These are phyloP conservation scores for Leptinotarsa rubiginosa DNA, from an alignment of 2,888 invertebrate genomes.

Conservation along the genomic window DNA sequence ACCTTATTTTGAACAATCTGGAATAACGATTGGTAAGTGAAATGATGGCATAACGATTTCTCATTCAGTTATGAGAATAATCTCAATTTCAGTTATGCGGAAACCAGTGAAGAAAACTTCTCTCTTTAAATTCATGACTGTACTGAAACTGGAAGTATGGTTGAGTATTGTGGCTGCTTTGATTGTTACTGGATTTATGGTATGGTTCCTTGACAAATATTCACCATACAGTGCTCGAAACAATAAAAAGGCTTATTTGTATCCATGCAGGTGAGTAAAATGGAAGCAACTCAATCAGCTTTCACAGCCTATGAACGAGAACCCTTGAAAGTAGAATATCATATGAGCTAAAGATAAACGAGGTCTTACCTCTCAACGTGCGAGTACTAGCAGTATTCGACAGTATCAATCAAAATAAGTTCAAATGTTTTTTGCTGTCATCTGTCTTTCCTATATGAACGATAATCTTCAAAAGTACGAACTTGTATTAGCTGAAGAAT, in stretches of 20 bases:
- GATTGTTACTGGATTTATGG: conserved; percentile 85
- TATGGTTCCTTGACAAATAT: conserved; percentile 90
- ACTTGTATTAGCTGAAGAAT: no score
- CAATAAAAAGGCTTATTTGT: conserved; percentile 82
- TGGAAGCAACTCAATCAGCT: background rate
- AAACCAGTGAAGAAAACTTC: conserved; percentile 86
- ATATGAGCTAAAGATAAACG: no score
- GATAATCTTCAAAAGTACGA: no score
- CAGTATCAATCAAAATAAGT: no score
- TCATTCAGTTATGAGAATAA: background rate
- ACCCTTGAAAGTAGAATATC: background rate
- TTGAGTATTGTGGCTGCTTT: conserved; percentile 87
- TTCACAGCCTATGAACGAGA: background rate
- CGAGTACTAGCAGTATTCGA: no score
- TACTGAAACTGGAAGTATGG: conserved; percentile 89
- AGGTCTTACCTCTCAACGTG: no score
- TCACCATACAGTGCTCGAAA: conserved; percentile 91
- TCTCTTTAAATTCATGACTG: conserved; percentile 94
- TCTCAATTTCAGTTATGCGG: conserved; percentile 76
- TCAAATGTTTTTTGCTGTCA: no score
- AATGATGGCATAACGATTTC: background rate
- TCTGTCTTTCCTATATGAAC: no score
- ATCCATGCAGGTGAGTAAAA: conserved; percentile 74
- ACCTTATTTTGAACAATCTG: conserved; percentile 92
- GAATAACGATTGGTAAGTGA: conserved; percentile 83